Percentiles rank a stretch among this genome's conserved stretches.
phyloP scores from a whole-genome alignment of 2,888 invertebrate genomes.

The Cosmia trapezina region DNA sequence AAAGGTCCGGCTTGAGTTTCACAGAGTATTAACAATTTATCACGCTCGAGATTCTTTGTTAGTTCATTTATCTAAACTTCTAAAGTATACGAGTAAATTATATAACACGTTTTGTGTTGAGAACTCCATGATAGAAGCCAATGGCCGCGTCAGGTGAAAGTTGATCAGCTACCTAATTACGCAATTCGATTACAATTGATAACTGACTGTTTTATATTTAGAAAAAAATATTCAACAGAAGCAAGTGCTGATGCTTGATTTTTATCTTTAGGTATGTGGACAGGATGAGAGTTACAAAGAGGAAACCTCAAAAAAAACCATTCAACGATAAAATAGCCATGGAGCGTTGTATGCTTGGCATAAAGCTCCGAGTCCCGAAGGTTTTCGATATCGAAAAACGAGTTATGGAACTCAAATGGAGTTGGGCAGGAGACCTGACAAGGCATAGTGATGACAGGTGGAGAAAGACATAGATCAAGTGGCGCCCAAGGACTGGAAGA shows the following conservation, averaged over 20 bases:
- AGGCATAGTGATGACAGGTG: no score
- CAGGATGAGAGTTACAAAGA: no score
- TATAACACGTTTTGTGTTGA: conserved; percentile 38
- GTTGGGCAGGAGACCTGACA: no score
- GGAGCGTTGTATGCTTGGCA: no score
- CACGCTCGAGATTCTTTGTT: conserved; percentile 53
- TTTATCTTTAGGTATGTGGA: neutral
- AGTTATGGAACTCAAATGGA: no score
- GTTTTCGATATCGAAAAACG: no score
- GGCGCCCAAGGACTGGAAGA: no score
- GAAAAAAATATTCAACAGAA: neutral
- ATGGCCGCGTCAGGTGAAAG: conserved; percentile 46
- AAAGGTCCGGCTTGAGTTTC: conserved; percentile 36
- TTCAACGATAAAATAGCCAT: no score
- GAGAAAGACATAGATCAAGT: no score
- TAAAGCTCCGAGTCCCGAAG: no score
- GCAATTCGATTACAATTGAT: conserved; percentile 15
- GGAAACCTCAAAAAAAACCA: no score
- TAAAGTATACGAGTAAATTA: conserved; percentile 45
- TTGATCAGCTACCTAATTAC: conserved; percentile 40
- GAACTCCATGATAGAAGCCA: conserved; percentile 14
- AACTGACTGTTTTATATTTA: conserved; percentile 10
- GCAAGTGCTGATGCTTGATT: neutral
- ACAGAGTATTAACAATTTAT: conserved; percentile 51
- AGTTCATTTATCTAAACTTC: conserved; percentile 47